Conservation (phyloP, 2,113 vertebrate species). For the Cynoglossus semilaevis region DNA sequence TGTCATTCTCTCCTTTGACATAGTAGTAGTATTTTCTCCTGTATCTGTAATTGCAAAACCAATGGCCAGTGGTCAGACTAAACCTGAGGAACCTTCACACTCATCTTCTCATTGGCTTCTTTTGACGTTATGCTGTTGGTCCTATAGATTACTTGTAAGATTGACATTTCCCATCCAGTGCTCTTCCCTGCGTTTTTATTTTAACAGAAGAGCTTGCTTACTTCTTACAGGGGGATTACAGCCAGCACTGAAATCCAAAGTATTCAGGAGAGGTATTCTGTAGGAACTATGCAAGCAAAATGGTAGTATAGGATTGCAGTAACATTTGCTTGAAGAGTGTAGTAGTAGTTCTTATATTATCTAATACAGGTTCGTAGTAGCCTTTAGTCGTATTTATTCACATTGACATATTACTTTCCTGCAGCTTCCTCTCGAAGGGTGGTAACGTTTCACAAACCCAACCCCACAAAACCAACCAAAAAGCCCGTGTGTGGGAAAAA, state of each 20-base stretch:
- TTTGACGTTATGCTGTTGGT: too few relatives aligned
- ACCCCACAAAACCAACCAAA: background rate
- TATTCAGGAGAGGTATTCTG: slow-evolving; percentile 33
- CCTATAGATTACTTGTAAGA: too few relatives aligned
- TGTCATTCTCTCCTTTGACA: too few relatives aligned
- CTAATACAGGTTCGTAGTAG: background rate
- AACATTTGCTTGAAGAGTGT: background rate
- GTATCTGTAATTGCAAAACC: too few relatives aligned
- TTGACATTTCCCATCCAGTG: slow-evolving; percentile 20
- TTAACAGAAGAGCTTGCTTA: slow-evolving; percentile 1
- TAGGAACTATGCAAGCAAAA: background rate
- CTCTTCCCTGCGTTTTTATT: slow-evolving; percentile 11
- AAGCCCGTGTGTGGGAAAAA: slow-evolving; percentile 79
- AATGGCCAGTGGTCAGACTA: too few relatives aligned
- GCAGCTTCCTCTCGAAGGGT: slow-evolving; percentile 41
- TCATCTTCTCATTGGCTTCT: too few relatives aligned
- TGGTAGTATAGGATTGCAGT: background rate
- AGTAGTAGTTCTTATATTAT: background rate
- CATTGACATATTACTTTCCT: background rate
- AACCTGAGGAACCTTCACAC: too few relatives aligned
- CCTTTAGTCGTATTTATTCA: background rate
- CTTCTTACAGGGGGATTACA: slow-evolving; percentile 21
- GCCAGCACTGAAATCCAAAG: slow-evolving; percentile 6
- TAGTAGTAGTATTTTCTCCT: too few relatives aligned
- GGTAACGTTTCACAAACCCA: background rate